Conservation (phyloP, 2,113 vertebrate genomes). For the Podiceps cristatus region DNA sequence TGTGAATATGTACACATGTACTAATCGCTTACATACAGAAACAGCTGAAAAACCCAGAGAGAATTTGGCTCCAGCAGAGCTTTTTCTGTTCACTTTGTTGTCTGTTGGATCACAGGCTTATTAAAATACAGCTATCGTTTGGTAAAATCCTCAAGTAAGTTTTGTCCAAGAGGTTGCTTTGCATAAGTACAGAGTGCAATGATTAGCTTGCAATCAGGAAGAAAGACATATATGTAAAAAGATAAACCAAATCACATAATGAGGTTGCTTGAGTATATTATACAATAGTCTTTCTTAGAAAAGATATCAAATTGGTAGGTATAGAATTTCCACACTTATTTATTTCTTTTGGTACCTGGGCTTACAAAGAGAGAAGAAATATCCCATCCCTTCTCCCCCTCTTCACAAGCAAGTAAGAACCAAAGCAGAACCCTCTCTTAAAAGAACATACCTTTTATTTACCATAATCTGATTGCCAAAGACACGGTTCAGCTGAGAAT, state of each 20-base stretch:
- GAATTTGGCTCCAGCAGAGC: background rate
- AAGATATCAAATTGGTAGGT: background rate
- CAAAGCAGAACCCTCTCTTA: background rate
- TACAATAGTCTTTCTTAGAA: background rate
- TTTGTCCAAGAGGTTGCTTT: background rate
- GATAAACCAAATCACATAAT: background rate
- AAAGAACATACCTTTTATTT: background rate
- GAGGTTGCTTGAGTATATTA: background rate
- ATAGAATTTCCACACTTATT: background rate
- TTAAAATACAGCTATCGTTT: background rate
- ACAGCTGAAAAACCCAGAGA: background rate
- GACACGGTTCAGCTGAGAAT: background rate
- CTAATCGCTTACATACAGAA: background rate
- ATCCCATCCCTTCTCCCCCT: background rate
- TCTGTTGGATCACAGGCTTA: background rate
- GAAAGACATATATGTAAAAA: background rate
- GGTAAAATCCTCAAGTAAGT: background rate
- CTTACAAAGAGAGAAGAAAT: background rate
- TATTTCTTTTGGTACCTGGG: background rate
- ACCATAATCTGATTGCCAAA: background rate
- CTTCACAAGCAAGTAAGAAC: background rate
- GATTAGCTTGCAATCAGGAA: background rate
- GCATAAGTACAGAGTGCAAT: background rate
- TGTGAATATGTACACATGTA: background rate
- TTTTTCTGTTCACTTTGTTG: conserved; percentile 4